Base-by-base conservation (phyloP, 2,888 invertebrate genomes). In the Ligdia adustata region DNA sequence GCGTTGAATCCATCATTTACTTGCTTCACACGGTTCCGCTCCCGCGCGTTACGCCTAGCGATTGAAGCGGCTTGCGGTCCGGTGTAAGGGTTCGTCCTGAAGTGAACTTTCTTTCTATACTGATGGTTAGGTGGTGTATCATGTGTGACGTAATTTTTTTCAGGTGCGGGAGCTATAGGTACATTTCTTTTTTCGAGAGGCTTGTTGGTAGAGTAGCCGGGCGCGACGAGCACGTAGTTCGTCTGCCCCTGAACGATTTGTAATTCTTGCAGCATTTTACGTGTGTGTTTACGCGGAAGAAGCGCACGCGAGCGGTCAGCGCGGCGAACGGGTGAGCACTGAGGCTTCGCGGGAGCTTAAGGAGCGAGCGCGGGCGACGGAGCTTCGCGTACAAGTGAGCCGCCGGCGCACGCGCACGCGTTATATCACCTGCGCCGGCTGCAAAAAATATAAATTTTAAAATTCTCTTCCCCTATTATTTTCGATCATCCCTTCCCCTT, bases 11-110 rank as follows among this genome's bases (percentile, higher is more conserved):
- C 98, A 78, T 97, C 96, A 88, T 97, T 97, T 73, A 97, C 97
- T 92, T 98, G 97, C 81, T 97, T 97, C 51, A 98, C 98, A 58
- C 98, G 94, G 79, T 98, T 98, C 57, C 98, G 91, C 86, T 98
- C 98, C 7, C 98, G 92, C 11, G 98, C 98, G 85, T 99, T 98
- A 62, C 98, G 92, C 43, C 98, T 91, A 0, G 96, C 97, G 27
- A 98, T 97, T 1, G 97, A 96, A 3, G 94, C 96, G 52, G 95
- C 94, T 70, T 95, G 96, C 60, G 95, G 93, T 60, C 92, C 92
- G 0, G 93, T 89, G 65, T 89, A 89, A 15, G 89, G 88, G 42
- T 92, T 91, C 1, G 93, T 93, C 59, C 91, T 91, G 68, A 94
- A 94, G 75, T 94, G 95, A 68, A 95, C 94, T 81, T 95, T 94